phyloP scores from a whole-genome alignment of 2,797 vertebrate species.

The Catharus ustulatus region DNA sequence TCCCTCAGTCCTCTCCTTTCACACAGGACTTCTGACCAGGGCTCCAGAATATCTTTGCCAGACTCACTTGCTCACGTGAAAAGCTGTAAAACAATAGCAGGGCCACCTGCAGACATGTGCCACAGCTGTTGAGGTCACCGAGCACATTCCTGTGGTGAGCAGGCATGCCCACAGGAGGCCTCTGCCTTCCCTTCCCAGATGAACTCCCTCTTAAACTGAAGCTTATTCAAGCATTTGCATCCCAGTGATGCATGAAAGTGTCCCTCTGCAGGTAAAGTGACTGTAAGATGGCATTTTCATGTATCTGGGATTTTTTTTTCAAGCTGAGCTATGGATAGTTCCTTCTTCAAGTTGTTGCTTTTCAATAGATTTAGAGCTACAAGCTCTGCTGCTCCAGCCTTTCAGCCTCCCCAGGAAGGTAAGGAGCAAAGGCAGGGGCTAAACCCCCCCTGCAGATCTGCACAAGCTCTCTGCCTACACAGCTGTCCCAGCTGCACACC shows the following conservation, averaged over 20 bases:
- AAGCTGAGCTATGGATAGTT: not conserved
- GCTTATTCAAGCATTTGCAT: constrained; percentile 11
- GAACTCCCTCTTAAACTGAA: constrained; percentile 7
- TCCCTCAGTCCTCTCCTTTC: no score
- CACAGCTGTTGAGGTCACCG: not conserved
- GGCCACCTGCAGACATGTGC: not conserved
- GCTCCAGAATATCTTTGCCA: not conserved
- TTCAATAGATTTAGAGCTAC: not conserved
- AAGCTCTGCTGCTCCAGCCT: not conserved
- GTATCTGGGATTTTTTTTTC: not conserved
- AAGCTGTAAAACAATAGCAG: not conserved
- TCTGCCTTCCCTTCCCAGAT: constrained; percentile 1
- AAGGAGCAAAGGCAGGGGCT: not conserved
- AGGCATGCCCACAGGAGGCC: not conserved
- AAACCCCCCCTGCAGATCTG: not conserved
- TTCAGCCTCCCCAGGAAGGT: not conserved
- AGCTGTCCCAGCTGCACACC: not conserved
- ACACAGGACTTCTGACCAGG: not conserved
- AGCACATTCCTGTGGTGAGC: not conserved
- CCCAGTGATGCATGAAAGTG: constrained; percentile 16
- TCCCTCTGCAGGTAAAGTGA: constrained; percentile 26
- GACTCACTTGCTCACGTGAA: not conserved
- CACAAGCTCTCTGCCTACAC: not conserved
- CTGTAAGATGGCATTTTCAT: not conserved
- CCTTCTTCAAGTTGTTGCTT: not conserved